Evolutionary conservation across 30 jellyfish, hydroid and myxozoan genomes (phyloP), one percentile per base, ranked within the genome.

Genomic region (Cassiopea andromeda): DNA sequence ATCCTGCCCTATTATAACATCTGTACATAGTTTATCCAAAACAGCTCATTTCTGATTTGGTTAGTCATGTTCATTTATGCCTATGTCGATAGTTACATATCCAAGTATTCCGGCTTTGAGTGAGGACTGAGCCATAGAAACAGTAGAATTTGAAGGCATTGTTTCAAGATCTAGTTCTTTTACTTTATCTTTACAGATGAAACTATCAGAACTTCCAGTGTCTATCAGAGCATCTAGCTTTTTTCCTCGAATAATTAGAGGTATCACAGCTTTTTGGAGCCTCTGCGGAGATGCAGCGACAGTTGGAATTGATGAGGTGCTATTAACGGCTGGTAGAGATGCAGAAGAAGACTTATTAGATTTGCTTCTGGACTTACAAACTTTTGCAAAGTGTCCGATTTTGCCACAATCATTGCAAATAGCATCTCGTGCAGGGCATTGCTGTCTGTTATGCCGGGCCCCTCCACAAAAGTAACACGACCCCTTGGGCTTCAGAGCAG

Each of bases 1-100:
- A 87, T 80, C 94, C 77, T 60, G 83, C 4, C 95, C 94, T 17
- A 80, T 45, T 12, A 88, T 88, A 3, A 88, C 73, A 78, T n/a
- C 69, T 15, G 93, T 38, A 70, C 91, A 80, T 86, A 88, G 61
- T 5, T 75, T 61, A 44, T 49, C 84, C 38, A 85, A 47, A 16
- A 85, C 16, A 14, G 90, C 27, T 45, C 48, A n/a, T 19, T 75
- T 75, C 46, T 15, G 60, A 9, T 50, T 44, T 16, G 43, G 77
- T 58, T 77, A 87, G 43, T 49, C 66, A 3, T 15, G 44, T 12
- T 77, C 84, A 1, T 77, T 69, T 10, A 48, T 15, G 46, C 76
- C 38, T 7, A 87, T 7, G 54, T 87, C 87, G 6, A 77, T 67
- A 50, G 67, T 15, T 59, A 60, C 84, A 61, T 64, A 50, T 8